Evolutionary conservation across 2,113 vertebrate genomes (phyloP), one percentile per base, ranked within the genome.

Genomic region (Aldabrachelys gigantea): DNA sequence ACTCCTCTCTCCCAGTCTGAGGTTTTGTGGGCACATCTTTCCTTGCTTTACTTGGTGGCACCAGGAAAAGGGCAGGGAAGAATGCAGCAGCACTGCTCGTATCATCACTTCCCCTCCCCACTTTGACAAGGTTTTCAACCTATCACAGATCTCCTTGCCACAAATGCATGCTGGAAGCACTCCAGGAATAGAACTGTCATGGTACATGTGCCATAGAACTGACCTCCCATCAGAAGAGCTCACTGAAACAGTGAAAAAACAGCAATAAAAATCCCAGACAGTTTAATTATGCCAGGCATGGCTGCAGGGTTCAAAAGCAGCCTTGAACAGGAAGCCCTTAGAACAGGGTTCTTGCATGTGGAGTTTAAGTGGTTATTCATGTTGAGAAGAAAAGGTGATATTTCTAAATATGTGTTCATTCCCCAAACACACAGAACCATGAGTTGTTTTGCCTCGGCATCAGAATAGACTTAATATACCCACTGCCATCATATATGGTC

Each of bases 271-370:
- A 97, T 96, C 93, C 95, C 5, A 8, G 59, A 93, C 5, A 9
- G 59, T 13, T 96, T 94, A 97, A 96, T 96, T 89, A 87, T 52
- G 59, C 56, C 89, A 89, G 5, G 0, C 25, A 94, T 38, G 4
- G 76, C 96, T 92, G n/a, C 82, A 35, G 88, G 96, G 90, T 88
- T 80, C 81, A 53, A 97, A 97, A 97, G 78, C 79, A 90, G 92
- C 92, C 52, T 69, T 2, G 54, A 86, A 92, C 29, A 13, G 24
- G 75, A 79, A 92, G 59, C 1, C 24, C 62, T 62, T 29, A 84
- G 91, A 90, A 88, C 8, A 1, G 57, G 10, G 49, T 81, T 38
- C 79, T 4, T 17, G 21, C 8, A n/a, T 56, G 85, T 47, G 35
- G 79, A 44, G 78, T 79, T 79, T 31, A 69, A 72, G 82, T 2